Base-by-base conservation (phyloP, 2,888 invertebrate genomes). In the Tinea trinotella region DNA sequence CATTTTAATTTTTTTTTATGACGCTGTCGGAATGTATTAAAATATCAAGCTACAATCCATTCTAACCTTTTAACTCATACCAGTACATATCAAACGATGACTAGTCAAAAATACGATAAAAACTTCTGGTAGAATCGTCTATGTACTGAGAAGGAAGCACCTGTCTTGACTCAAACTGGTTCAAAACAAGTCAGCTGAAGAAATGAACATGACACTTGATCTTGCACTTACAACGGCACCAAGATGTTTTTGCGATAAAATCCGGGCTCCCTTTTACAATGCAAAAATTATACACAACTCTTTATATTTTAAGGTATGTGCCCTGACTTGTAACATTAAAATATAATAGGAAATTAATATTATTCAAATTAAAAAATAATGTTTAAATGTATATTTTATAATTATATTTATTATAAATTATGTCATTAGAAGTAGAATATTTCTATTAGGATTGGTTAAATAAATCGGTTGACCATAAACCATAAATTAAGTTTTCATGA, bases 121-220 rank as follows among this genome's bases (percentile, higher is more conserved):
- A 48, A 48, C 6, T n/a, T n/a, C n/a, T 7, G n/a, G 48, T 15
- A n/a, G 40, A 40, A 40, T 40, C 15, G 40, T 40, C 40, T 3
- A 40, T 40, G 12, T 24, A 18, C 20, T 24, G 50, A 24, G 15
- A n/a, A 53, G 53, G 53, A 53, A 53, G 40, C 53, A 53, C 36
- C 44, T 53, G 36, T 36, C 53, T 40, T 7, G 36, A 53, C 7
- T 40, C 13, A 36, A 35, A 40, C 53, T 53, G 19, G 53, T 53
- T 53, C 50, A 24, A 13, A 13, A 50, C 50, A 48, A 48, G 5
- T 19, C 50, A 19, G 19, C 24, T 13, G 24, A 50, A 50, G 50
- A 50, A 50, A 13, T 24, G 24, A 19, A 50, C 50, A 24, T 50
- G 46, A 19, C 40, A 40, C n/a, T 13, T 9, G 46, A 46, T 17